Evolutionary conservation across 2,113 vertebrate species (phyloP).

Genomic region (Heterotis niloticus): DNA sequence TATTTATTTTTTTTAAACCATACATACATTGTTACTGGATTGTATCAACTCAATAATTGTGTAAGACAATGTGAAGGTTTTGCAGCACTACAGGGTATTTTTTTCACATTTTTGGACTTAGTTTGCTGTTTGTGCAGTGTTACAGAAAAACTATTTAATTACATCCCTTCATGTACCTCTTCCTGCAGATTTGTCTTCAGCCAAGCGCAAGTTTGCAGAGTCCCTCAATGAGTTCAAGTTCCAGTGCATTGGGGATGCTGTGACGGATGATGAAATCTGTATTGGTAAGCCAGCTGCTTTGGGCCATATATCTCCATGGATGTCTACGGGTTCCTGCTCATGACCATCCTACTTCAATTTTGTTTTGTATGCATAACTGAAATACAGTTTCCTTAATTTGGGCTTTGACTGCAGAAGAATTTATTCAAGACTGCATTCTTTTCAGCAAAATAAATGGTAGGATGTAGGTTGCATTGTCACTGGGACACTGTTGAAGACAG

Average conservation of each 20-base stretch:
- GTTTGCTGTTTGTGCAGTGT: neutral
- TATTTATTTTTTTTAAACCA: too few species aligned
- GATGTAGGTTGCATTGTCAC: neutral
- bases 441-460: neutral
- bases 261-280: slow-evolving; percentile 96
- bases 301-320: neutral
- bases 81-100: too few species aligned
- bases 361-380: too few species aligned
- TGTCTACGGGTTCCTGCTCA: too few species aligned
- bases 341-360: too few species aligned
- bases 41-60: too few species aligned
- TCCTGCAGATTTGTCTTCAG: slow-evolving; percentile 81
- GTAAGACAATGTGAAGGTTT: too few species aligned
- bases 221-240: slow-evolving; percentile 97
- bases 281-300: slow-evolving; percentile 78
- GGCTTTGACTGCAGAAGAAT: too few species aligned
- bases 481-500: neutral
- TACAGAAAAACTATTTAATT: too few species aligned
- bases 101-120: neutral
- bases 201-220: slow-evolving; percentile 93
- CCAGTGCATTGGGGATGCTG: slow-evolving; percentile 92
- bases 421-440: neutral
- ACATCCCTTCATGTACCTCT: neutral
- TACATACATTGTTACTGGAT: too few species aligned
- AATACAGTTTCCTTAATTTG: too few species aligned